phyloP scores from a whole-genome alignment of 2,797 vertebrate species.

The Cirrhinus molitorella region DNA sequence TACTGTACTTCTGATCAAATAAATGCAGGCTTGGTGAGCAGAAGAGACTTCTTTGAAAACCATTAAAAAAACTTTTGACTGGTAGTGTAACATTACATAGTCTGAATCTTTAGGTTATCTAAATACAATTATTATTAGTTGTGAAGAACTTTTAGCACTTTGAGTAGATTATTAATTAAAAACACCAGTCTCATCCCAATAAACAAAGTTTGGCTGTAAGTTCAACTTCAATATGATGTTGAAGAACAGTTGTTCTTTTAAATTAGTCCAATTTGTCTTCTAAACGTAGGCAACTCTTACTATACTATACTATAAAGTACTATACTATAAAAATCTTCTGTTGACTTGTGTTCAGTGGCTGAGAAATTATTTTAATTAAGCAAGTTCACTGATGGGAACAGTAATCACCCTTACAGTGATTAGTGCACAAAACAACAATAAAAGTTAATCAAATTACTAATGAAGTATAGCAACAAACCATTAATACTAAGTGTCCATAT shows the following conservation, averaged over 20 bases:
- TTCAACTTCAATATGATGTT: neutral
- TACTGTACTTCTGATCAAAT: no score
- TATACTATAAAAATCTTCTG: neutral
- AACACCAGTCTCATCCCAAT: neutral
- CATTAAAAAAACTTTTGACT: no score
- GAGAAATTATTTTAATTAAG: slow-evolving; percentile 7
- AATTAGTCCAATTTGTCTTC: neutral
- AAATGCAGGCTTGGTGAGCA: no score
- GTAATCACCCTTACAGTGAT: neutral
- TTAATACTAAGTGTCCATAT: neutral
- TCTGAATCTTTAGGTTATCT: neutral
- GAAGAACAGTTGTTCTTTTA: neutral
- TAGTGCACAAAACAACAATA: slow-evolving; percentile 8
- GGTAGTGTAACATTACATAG: neutral
- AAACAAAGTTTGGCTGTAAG: neutral
- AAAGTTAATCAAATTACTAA: neutral
- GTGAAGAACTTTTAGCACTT: neutral
- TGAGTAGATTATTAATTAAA: neutral
- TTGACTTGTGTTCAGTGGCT: neutral
- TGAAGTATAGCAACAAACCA: neutral
- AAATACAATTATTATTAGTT: neutral
- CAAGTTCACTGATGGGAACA: neutral
- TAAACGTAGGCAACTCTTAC: neutral
- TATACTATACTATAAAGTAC: no score
- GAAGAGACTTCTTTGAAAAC: no score